Evolutionary conservation across 2,113 vertebrate genomes (phyloP).

Genomic region (Scomber scombrus): DNA sequence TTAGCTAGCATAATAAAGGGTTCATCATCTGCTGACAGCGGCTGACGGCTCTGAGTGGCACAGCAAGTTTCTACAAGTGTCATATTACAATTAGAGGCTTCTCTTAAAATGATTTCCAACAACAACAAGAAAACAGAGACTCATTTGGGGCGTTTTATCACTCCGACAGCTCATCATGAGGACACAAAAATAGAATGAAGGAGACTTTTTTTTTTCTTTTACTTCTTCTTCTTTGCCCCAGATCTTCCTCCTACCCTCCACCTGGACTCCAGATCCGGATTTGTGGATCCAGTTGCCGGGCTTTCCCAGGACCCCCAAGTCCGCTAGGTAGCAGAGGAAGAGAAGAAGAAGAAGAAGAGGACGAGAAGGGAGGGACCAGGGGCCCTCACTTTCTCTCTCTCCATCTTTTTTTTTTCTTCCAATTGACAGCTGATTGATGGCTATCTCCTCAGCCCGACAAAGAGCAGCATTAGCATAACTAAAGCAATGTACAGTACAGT

Average conservation of each 20-base stretch:
- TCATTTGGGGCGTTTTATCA: slow-evolving; percentile 1
- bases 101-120: slow-evolving; percentile 32
- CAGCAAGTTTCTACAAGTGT: slow-evolving; percentile 36
- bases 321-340: slow-evolving; percentile 93
- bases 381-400: slow-evolving; percentile 78
- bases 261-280: slow-evolving; percentile 84
- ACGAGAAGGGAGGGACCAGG: slow-evolving; percentile 77
- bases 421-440: slow-evolving; percentile 99
- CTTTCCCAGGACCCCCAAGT: slow-evolving; percentile 89
- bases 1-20: slow-evolving; percentile 75
- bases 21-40: slow-evolving; percentile 62
- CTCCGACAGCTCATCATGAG: background rate
- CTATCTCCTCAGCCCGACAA: slow-evolving; percentile 99
- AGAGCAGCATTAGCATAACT: slow-evolving; percentile 98
- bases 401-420: slow-evolving; percentile 83
- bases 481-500: slow-evolving; percentile 98
- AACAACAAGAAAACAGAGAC: slow-evolving; percentile 44
- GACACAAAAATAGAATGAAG: background rate
- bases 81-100: slow-evolving; percentile 55
- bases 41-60: slow-evolving; percentile 42
- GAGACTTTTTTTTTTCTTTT: background rate
- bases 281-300: slow-evolving; percentile 89
- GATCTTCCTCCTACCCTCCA: slow-evolving; percentile 36
- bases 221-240: background rate
- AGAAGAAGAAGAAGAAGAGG: slow-evolving; percentile 56